Conservation (phyloP, 2,113 vertebrate genomes). For the Nicator chloris region DNA sequence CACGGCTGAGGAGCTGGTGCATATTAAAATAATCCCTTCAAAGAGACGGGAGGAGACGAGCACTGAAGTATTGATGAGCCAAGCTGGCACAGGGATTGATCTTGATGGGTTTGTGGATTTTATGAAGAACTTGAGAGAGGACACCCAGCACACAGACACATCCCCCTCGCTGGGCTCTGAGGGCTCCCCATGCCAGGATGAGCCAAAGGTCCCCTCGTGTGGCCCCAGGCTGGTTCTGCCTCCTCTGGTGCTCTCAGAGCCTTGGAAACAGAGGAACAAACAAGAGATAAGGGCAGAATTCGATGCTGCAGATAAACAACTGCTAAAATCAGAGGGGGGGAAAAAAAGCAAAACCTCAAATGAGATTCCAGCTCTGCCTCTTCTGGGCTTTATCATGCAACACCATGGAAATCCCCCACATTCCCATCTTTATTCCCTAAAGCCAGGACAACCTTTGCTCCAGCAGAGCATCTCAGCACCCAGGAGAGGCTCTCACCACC, state of each 20-base stretch:
- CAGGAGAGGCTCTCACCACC: not conserved
- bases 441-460: not conserved
- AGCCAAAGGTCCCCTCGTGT: not conserved
- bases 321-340: not conserved
- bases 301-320: not conserved
- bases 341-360: not conserved
- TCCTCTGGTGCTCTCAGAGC: not conserved
- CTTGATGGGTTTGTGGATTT: not conserved
- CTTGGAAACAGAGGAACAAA: not conserved
- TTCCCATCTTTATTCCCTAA: not conserved
- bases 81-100: not conserved
- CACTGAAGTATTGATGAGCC: slow-evolving; percentile 48
- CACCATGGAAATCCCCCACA: not conserved
- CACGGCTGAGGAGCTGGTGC: not conserved
- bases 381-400: not conserved
- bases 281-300: not conserved
- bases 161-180: fast-evolving
- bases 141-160: not conserved
- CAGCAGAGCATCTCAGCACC: not conserved
- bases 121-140: not conserved
- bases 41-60: not conserved
- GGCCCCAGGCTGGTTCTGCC: not conserved
- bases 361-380: not conserved
- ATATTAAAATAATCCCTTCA: slow-evolving; percentile 33
- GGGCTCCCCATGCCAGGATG: not conserved